These are phyloP conservation scores for Erynnis tages DNA, from an alignment of 2,888 invertebrate genomes.

Conservation along the genomic window DNA sequence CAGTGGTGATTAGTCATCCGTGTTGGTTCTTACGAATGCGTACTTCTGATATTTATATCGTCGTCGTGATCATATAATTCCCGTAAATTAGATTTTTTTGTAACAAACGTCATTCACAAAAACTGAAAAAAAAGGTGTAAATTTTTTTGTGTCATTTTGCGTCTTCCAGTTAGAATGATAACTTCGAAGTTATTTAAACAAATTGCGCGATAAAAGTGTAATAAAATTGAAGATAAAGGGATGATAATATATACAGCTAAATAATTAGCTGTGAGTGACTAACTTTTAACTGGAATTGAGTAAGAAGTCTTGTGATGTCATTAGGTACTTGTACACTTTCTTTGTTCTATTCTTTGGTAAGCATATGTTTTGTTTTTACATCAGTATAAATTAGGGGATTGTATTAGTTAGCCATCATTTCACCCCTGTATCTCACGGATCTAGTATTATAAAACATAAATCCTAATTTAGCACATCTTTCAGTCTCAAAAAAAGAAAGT, in stretches of 20 bases:
- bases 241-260: neutral
- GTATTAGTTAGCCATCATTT: too few relatives aligned
- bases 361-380: neutral
- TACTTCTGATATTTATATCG: neutral
- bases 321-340: conserved; percentile 8
- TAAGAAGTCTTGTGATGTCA: neutral
- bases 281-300: neutral
- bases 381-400: neutral
- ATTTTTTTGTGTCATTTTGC: too few relatives aligned
- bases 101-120: too few relatives aligned
- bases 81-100: neutral
- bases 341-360: conserved; percentile 8
- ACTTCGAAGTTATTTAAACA: neutral
- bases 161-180: neutral
- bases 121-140: too few relatives aligned
- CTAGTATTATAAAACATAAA: too few relatives aligned
- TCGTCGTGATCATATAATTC: conserved; percentile 12
- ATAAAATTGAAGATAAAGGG: conserved; percentile 6
- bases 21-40: neutral
- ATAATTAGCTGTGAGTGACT: neutral
- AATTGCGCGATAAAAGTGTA: neutral
- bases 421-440: too few relatives aligned
- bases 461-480: too few relatives aligned
- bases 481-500: too few relatives aligned
- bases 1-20: conserved; percentile 24